Evolutionary conservation across 2,888 invertebrate species (phyloP), one percentile per base, ranked within the genome.

Genomic region (Steinernema hermaphroditum): DNA sequence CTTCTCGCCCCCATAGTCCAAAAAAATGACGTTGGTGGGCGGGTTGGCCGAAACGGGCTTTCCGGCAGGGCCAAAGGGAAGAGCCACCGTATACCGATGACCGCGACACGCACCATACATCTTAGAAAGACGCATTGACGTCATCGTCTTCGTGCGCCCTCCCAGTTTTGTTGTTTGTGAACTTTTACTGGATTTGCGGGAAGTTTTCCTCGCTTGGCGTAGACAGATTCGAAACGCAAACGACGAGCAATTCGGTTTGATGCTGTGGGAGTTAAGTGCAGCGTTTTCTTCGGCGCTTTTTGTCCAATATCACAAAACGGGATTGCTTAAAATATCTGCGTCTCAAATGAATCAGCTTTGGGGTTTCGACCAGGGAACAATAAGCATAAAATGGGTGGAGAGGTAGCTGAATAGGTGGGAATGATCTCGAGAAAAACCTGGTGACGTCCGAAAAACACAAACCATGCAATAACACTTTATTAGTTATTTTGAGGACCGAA

Each of bases 21-120:
- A 62, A 41, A 41, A 62, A 62, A 27, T 62, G 62, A 62, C 62
- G 62, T 29, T 27, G 62, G 8, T 27, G 62, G 62, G 62, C 62
- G 62, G 37, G 37, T 37, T 4, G 37, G 12, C 32, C 32, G 29
- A 14, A 22, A 22, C 22, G 50, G 46, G 46, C 22, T 54, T 22
- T 4, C 37, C 37, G 4, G 37, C 6, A 12, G 37, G 12, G 37
- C 37, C 37, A 37, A 62, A 32, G 2, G 54, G 14, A 8, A 16
- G 16, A 16, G 32, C 62, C 62, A 62, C 62, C 62, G 62, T 62
- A 62, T 16, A 16, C 62, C 19, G 32, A 32, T 22, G 29, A 34
- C 62, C 62, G 62, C 19, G 19, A 22, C 50, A 12, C 22, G 24
- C 50, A 50, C 50, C 62, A 34, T 34, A 32, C 62, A 62, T 34